These are phyloP conservation scores for Drosophila robusta DNA, from an alignment of 2,888 invertebrate species.

Conservation along the genomic window DNA sequence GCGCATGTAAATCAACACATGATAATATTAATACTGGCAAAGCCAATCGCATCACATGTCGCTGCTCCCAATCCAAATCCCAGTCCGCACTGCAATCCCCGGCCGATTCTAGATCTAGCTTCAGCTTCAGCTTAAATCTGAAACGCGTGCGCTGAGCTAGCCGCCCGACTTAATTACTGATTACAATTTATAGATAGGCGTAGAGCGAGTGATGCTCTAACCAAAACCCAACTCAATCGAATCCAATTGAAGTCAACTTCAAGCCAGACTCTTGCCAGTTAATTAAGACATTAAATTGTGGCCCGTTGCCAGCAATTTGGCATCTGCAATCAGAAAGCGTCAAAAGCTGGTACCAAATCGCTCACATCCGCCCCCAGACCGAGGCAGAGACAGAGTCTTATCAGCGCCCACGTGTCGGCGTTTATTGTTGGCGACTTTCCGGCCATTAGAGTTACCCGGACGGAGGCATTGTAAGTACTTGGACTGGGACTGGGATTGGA, in stretches of 20 bases:
- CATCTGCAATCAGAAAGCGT: constrained; percentile 51
- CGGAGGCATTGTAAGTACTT: constrained; percentile 32
- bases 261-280: constrained; percentile 52
- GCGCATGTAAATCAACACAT: constrained; percentile 77
- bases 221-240: constrained; percentile 26
- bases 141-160: constrained; percentile 64
- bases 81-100: constrained; percentile 14
- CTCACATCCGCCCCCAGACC: constrained; percentile 75
- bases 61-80: constrained; percentile 36
- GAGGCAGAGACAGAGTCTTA: constrained; percentile 40
- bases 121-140: constrained; percentile 18
- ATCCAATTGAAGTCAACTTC: constrained; percentile 26
- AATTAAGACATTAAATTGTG: constrained; percentile 77
- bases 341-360: constrained; percentile 70
- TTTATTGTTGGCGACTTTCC: constrained; percentile 70
- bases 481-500: constrained; percentile 2
- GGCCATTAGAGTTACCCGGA: constrained; percentile 70
- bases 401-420: constrained; percentile 78
- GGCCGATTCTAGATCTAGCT: constrained; percentile 20
- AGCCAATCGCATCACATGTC: constrained; percentile 28
- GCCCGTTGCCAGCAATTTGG: constrained; percentile 55
- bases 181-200: constrained; percentile 81
- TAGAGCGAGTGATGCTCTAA: constrained; percentile 16
- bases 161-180: constrained; percentile 80
- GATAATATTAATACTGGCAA: constrained; percentile 59